Evolutionary conservation across 2,797 vertebrate species (phyloP).

Genomic region (Sebastolobus altivelis): DNA sequence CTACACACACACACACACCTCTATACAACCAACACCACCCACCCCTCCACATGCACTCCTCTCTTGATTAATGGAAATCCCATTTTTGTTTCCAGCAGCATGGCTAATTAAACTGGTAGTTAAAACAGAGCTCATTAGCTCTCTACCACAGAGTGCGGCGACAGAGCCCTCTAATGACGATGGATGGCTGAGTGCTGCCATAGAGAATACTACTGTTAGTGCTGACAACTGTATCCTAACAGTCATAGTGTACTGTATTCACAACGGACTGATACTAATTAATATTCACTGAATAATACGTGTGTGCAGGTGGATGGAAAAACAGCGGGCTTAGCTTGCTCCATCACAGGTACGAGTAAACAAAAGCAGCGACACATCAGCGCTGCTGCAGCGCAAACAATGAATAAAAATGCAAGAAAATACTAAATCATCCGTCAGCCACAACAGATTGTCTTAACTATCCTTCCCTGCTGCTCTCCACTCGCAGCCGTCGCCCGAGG

Average conservation of each 20-base stretch:
- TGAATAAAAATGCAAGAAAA: slow-evolving; percentile 6
- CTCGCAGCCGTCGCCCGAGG: slow-evolving; percentile 18
- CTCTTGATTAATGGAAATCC: slow-evolving; percentile 87
- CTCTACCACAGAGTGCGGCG: slow-evolving; percentile 70
- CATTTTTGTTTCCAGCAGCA: slow-evolving; percentile 87
- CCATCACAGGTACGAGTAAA: slow-evolving; percentile 62
- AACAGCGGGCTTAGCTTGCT: slow-evolving; percentile 57
- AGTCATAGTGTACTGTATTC: slow-evolving; percentile 78
- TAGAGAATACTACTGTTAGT: slow-evolving; percentile 79
- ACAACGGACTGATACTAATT: slow-evolving; percentile 79
- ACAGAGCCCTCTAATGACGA: slow-evolving; percentile 74
- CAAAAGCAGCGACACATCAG: slow-evolving; percentile 56
- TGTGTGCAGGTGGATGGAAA: slow-evolving; percentile 74
- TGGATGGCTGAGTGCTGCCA: slow-evolving; percentile 68
- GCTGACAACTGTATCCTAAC: slow-evolving; percentile 87
- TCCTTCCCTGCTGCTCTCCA: slow-evolving; percentile 25
- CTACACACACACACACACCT: slow-evolving; percentile 73
- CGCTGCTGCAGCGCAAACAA: slow-evolving; percentile 47
- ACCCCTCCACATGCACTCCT: slow-evolving; percentile 66
- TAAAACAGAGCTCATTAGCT: slow-evolving; percentile 86
- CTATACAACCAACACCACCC: slow-evolving; percentile 42
- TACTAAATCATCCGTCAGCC: slow-evolving; percentile 18
- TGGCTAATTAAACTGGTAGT: slow-evolving; percentile 88
- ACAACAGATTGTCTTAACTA: slow-evolving; percentile 26
- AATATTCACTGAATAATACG: slow-evolving; percentile 81